Conservation (phyloP, 2,888 invertebrate species). For the Plemyria rubiginata region DNA sequence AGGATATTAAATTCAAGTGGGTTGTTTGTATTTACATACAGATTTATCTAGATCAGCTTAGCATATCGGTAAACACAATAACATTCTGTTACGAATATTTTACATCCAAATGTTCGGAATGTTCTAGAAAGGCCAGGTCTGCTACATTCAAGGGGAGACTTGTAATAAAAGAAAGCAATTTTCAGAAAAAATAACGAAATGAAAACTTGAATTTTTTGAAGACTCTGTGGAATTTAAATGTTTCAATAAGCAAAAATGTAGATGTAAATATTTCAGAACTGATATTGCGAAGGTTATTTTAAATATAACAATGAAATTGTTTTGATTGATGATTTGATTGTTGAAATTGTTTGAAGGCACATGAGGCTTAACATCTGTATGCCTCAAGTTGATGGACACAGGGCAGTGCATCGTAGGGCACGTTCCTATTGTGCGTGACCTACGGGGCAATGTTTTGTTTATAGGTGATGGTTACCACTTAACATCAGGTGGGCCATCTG, state of each 20-base stretch:
- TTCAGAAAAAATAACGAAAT: slow-evolving; percentile 39
- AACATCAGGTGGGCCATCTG: too few species aligned
- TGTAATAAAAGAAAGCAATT: slow-evolving; percentile 39
- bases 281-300: slow-evolving; percentile 11
- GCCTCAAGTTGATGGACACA: too few species aligned
- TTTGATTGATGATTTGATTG: too few species aligned
- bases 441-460: too few species aligned
- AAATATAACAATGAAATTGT: slow-evolving; percentile 10
- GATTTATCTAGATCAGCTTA: slow-evolving; percentile 12
- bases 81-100: slow-evolving; percentile 2
- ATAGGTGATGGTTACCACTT: too few species aligned
- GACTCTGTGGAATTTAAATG: slow-evolving; percentile 33
- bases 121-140: slow-evolving; percentile 22
- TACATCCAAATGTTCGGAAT: slow-evolving; percentile 28
- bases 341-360: too few species aligned
- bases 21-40: slow-evolving; percentile 5
- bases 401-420: too few species aligned
- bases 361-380: too few species aligned
- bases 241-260: slow-evolving; percentile 29
- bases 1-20: neutral
- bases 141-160: slow-evolving; percentile 25
- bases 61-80: slow-evolving; percentile 8
- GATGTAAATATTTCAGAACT: slow-evolving; percentile 9
- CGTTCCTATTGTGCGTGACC: too few species aligned
- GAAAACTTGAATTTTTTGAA: slow-evolving; percentile 41